phyloP scores from a whole-genome alignment of 2,888 invertebrate genomes.

The Trisateles emortualis region DNA sequence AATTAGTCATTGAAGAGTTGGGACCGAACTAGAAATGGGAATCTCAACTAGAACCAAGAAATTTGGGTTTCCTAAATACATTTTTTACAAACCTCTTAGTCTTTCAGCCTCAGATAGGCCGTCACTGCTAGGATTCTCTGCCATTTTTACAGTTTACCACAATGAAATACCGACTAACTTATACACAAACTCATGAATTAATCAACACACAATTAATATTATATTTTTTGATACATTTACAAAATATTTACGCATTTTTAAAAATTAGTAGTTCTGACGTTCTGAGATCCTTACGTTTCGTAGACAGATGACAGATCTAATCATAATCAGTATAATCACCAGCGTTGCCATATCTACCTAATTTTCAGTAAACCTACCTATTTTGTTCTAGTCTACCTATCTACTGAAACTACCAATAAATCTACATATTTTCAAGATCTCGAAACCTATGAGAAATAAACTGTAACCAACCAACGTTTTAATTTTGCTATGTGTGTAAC shows the following conservation, averaged over 20 bases:
- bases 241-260: slow-evolving; percentile 42
- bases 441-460: too few relatives aligned
- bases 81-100: slow-evolving; percentile 64
- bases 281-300: neutral
- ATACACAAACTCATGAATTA: neutral
- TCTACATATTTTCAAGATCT: too few relatives aligned
- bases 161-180: neutral
- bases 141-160: slow-evolving; percentile 56
- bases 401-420: too few relatives aligned
- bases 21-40: neutral
- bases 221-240: neutral
- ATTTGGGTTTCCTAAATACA: too few relatives aligned
- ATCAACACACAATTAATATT: neutral
- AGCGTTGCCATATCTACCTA: too few relatives aligned
- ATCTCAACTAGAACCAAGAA: too few relatives aligned
- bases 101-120: slow-evolving; percentile 75
- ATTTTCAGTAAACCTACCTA: too few relatives aligned
- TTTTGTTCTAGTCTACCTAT: too few relatives aligned
- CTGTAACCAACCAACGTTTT: too few relatives aligned
- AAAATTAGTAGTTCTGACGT: neutral
- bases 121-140: slow-evolving; percentile 71
- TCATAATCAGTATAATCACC: too few relatives aligned
- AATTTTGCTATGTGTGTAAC: too few relatives aligned
- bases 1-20: neutral
- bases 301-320: too few relatives aligned